Evolutionary conservation across 2,888 invertebrate species (phyloP).

Genomic region (Antitype chi): DNA sequence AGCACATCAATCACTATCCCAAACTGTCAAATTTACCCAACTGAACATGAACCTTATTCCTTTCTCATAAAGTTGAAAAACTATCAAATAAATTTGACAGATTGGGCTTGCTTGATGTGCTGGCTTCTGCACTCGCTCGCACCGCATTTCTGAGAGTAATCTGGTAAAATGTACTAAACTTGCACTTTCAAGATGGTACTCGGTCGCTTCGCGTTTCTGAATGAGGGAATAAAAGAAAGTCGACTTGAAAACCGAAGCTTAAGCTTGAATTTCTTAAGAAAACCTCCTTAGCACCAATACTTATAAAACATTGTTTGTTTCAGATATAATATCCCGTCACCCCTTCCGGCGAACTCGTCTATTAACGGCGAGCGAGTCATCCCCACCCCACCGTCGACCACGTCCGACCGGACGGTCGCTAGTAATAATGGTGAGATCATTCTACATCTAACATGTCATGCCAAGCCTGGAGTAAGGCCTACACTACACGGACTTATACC

Average conservation of each 20-base stretch:
- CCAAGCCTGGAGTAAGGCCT: too few species aligned
- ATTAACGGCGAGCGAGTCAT: constrained; percentile 93
- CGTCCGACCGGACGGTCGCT: constrained; percentile 93
- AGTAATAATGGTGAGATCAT: constrained; percentile 89
- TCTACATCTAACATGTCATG: not conserved
- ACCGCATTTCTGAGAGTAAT: too few species aligned
- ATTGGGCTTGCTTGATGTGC: too few species aligned
- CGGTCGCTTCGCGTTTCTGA: not conserved
- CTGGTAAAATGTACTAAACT: not conserved
- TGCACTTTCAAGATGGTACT: not conserved
- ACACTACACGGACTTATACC: too few species aligned
- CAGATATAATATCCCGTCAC: constrained; percentile 95
- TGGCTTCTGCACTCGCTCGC: too few species aligned
- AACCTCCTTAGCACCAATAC: not conserved
- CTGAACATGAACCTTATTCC: too few species aligned
- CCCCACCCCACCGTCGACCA: constrained; percentile 94
- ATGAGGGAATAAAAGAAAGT: too few species aligned
- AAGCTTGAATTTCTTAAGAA: not conserved
- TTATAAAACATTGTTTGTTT: constrained; percentile 17
- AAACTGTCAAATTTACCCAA: too few species aligned
- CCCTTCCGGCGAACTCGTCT: constrained; percentile 91
- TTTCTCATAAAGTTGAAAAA: too few species aligned
- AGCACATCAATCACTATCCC: too few species aligned
- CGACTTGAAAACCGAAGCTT: not conserved
- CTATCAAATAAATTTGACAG: too few species aligned